Base-by-base conservation (phyloP, 2,797 vertebrate species). In the Sparus aurata region DNA sequence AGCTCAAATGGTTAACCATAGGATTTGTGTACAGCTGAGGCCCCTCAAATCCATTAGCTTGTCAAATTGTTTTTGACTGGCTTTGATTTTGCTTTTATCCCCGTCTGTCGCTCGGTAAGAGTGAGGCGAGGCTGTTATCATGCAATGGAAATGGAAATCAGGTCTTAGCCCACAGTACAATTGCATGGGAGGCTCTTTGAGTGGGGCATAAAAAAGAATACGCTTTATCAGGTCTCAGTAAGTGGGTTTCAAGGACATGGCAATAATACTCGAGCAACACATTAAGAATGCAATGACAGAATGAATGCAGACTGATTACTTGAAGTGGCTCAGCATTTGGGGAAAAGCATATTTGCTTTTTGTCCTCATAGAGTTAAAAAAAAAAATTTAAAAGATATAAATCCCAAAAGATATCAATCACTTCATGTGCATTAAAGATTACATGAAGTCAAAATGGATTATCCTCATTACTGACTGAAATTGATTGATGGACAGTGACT, bases 161-260 rank as follows among this genome's bases (percentile, higher is more conserved):
- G 85, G 88, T 90, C 85, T 79, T 41, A 81, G 78, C 68, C 81
- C 71, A 73, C 75, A 85, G 63, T 85, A 68, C 82, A 74, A 76
- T 70, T 87, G 84, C 62, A 83, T 53, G 69, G 75, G 80, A 84
- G 77, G 68, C 83, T 80, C 64, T 91, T 83, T 91, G 85, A 93
- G 90, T 65, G 84, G 76, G 55, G 69, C 84, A 82, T 85, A 80
- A 84, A 90, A 87, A 88, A 88, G 85, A 91, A 86, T 84, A 71
- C 23, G 46, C 82, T 92, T 91, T 84, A 87, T 91, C 86, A 91
- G 86, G 87, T 85, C 81, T 83, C 84, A 72, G 76, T 80, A 90
- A 91, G 87, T 93, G 89, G 90, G 88, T 92, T 93, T 93, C 87
- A 91, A 92, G 92, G 90, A 92, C 92, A 89, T 79, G 79, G 87